phyloP scores from a whole-genome alignment of 2,797 vertebrate species.

The Numenius phaeopus region DNA sequence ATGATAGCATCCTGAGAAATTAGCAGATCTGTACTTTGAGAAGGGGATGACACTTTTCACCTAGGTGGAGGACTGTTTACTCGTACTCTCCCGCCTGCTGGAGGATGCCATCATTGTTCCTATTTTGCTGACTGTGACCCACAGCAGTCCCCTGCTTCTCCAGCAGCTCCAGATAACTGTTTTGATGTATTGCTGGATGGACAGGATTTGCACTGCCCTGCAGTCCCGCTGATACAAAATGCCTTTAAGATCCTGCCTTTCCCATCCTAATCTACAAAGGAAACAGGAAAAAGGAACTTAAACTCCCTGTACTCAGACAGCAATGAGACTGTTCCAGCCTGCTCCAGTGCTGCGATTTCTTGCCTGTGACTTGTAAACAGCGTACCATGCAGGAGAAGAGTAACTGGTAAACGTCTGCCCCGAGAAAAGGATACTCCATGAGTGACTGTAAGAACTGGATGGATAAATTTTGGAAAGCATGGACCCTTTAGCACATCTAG shows the following conservation, averaged over 20 bases:
- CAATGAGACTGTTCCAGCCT: slow-evolving; percentile 79
- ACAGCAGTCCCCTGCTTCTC: slow-evolving; percentile 50
- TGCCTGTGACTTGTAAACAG: slow-evolving; percentile 72
- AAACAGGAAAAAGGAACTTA: slow-evolving; percentile 95
- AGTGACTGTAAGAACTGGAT: slow-evolving; percentile 78
- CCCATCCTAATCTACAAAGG: slow-evolving; percentile 91
- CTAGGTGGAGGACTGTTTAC: slow-evolving; percentile 66
- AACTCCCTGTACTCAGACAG: slow-evolving; percentile 88
- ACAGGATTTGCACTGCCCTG: slow-evolving; percentile 61
- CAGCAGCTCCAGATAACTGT: slow-evolving; percentile 61
- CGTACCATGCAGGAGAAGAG: slow-evolving; percentile 54
- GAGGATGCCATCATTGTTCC: slow-evolving; percentile 80
- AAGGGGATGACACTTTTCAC: slow-evolving; percentile 10
- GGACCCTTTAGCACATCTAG: slow-evolving; percentile 79
- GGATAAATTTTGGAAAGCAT: slow-evolving; percentile 82
- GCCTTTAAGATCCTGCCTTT: slow-evolving; percentile 88
- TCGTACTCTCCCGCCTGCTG: slow-evolving; percentile 55
- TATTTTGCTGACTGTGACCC: slow-evolving; percentile 75
- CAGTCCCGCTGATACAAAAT: slow-evolving; percentile 77
- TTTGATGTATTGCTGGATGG: slow-evolving; percentile 76
- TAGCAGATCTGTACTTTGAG: neutral
- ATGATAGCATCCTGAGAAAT: neutral
- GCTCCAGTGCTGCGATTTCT: slow-evolving; percentile 63
- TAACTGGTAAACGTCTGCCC: slow-evolving; percentile 11
- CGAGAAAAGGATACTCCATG: slow-evolving; percentile 74